Percentiles rank a stretch among this genome's conserved stretches.
Evolutionary conservation across 2,888 invertebrate genomes (phyloP).

Genomic region (Tridacna gigas): DNA sequence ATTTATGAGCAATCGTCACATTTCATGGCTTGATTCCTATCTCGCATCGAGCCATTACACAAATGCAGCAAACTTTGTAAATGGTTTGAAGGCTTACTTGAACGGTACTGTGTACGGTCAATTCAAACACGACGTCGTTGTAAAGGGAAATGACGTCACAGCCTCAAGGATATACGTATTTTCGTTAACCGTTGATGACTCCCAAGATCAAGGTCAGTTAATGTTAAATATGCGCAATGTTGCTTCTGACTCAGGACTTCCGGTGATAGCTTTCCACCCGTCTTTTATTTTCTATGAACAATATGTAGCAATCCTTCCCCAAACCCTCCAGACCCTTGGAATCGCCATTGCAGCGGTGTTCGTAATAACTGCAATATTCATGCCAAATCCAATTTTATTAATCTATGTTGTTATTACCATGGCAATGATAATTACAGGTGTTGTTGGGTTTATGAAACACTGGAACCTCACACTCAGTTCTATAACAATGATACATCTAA

Average conservation of each 20-base stretch:
- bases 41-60: background rate
- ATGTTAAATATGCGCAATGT: conserved; percentile 75
- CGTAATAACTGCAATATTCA: conserved; percentile 76
- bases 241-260: conserved; percentile 64
- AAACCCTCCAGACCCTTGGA: conserved; percentile 77
- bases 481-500: conserved; percentile 80
- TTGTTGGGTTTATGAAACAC: conserved; percentile 77
- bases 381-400: conserved; percentile 78
- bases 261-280: conserved; percentile 71
- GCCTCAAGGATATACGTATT: conserved; percentile 91
- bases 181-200: conserved; percentile 94
- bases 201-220: conserved; percentile 84
- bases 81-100: conserved; percentile 23
- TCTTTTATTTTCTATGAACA: conserved; percentile 79
- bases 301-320: conserved; percentile 74
- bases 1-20: background rate
- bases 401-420: conserved; percentile 75
- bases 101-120: background rate
- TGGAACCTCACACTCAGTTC: conserved; percentile 78
- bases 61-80: conserved; percentile 4
- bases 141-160: conserved; percentile 26
- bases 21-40: conserved; percentile 13
- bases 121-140: conserved; percentile 51
- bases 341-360: conserved; percentile 77
- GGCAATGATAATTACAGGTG: conserved; percentile 76